phyloP scores from a whole-genome alignment of 2,888 invertebrate genomes.

The Venusia cambrica region DNA sequence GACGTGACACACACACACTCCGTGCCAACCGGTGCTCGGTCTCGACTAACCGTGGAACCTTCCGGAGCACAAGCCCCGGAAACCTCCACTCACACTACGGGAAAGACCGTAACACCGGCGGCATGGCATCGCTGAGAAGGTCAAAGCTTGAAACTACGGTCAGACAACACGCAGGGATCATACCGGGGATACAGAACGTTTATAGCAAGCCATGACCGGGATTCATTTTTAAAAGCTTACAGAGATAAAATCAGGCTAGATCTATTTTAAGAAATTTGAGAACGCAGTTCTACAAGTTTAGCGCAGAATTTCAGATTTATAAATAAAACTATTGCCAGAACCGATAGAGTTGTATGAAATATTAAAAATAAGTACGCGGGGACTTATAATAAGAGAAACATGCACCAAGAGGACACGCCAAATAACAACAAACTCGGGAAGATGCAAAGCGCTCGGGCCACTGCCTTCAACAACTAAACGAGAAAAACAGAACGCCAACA shows the following conservation, averaged over 20 bases:
- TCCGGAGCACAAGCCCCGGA: constrained; percentile 1
- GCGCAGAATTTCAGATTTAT: constrained; percentile 43
- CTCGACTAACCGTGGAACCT: constrained; percentile 22
- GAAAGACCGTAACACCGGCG: constrained; percentile 55
- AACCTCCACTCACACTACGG: constrained; percentile 25
- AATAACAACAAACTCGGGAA: constrained; percentile 61
- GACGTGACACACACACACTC: constrained; percentile 81
- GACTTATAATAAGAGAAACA: constrained; percentile 64
- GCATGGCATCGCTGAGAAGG: constrained; percentile 42
- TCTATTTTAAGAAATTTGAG: constrained; percentile 45
- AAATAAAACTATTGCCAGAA: constrained; percentile 47
- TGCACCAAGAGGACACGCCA: constrained; percentile 82
- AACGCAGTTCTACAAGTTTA: constrained; percentile 65
- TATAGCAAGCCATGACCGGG: constrained; percentile 67
- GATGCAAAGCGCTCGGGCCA: constrained; percentile 81
- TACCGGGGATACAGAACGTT: constrained; percentile 50
- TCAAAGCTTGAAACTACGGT: constrained; percentile 40
- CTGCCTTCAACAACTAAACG: constrained; percentile 80
- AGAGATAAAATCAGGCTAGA: constrained; percentile 41
- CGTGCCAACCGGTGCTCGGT: constrained; percentile 73
- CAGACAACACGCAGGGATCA: constrained; percentile 47
- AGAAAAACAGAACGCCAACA: constrained; percentile 62
- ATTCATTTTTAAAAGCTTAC: constrained; percentile 59
- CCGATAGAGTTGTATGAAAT: constrained; percentile 43
- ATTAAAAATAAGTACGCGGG: constrained; percentile 43